Evolutionary conservation across 2,113 vertebrate species (phyloP).

Genomic region (Salvelinus alpinus): DNA sequence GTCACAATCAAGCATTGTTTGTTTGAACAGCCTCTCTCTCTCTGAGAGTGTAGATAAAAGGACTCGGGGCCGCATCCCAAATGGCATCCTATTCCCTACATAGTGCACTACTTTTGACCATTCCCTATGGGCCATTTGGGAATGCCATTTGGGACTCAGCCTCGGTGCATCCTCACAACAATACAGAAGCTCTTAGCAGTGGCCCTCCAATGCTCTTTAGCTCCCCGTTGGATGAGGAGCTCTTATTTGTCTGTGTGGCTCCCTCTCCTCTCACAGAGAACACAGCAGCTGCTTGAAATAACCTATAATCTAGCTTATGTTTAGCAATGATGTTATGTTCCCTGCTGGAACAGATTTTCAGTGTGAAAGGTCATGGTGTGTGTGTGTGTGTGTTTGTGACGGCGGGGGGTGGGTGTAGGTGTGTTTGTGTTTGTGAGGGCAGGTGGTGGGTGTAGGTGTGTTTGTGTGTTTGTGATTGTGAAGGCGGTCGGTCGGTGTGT

Average conservation of each 20-base stretch:
- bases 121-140: too few relatives aligned
- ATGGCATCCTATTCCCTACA: too few relatives aligned
- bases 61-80: not conserved
- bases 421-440: not conserved
- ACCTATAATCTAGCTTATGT: not conserved
- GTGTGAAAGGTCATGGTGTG: not conserved
- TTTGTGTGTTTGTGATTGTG: not conserved
- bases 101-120: too few relatives aligned
- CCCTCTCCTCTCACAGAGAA: not conserved
- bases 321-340: not conserved
- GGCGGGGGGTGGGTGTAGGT: not conserved
- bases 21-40: not conserved
- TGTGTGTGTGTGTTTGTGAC: not conserved
- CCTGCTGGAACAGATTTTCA: not conserved
- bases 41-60: not conserved
- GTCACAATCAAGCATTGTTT: not conserved
- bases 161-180: not conserved
- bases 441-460: not conserved
- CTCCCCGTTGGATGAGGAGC: not conserved
- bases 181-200: not conserved
- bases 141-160: too few relatives aligned
- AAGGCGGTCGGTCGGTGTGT: not conserved
- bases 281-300: too few relatives aligned
- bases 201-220: not conserved
- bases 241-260: not conserved